phyloP scores from a whole-genome alignment of 2,888 invertebrate genomes.

The Heliconius charithonia region DNA sequence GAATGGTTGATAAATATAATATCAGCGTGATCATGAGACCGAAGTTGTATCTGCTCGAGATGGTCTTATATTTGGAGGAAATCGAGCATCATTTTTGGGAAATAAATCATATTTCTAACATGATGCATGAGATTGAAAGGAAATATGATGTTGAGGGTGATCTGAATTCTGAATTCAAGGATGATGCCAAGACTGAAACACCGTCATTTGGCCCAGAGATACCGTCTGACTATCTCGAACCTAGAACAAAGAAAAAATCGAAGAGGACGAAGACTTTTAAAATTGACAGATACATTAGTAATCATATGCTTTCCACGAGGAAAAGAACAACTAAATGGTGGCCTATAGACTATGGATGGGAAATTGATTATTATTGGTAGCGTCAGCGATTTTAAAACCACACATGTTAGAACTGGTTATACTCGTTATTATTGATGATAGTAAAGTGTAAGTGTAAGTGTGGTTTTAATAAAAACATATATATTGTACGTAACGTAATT shows the following conservation, averaged over 20 bases:
- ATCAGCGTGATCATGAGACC: slow-evolving; percentile 2
- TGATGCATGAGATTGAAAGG: slow-evolving; percentile 57
- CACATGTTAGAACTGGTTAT: neutral
- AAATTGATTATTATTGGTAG: slow-evolving; percentile 55
- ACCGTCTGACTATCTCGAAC: neutral
- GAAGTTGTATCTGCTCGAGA: slow-evolving; percentile 41
- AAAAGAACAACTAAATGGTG: slow-evolving; percentile 46
- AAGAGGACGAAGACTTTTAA: slow-evolving; percentile 15
- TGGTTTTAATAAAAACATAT: neutral
- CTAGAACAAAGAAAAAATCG: neutral
- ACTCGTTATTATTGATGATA: neutral
- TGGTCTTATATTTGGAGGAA: slow-evolving; percentile 46
- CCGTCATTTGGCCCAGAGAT: neutral
- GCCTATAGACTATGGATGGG: slow-evolving; percentile 60
- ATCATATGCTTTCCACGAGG: neutral
- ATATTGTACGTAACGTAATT: neutral
- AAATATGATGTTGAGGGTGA: slow-evolving; percentile 50
- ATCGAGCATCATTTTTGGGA: slow-evolving; percentile 53
- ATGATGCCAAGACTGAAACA: neutral
- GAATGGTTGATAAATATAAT: slow-evolving; percentile 59
- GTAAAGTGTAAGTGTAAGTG: no score
- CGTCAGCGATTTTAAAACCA: neutral
- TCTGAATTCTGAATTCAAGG: slow-evolving; percentile 24
- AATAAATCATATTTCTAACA: slow-evolving; percentile 53
- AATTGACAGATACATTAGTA: neutral